Evolutionary conservation across 2,888 invertebrate species (phyloP).

Genomic region (Chaetoderma sp.): DNA sequence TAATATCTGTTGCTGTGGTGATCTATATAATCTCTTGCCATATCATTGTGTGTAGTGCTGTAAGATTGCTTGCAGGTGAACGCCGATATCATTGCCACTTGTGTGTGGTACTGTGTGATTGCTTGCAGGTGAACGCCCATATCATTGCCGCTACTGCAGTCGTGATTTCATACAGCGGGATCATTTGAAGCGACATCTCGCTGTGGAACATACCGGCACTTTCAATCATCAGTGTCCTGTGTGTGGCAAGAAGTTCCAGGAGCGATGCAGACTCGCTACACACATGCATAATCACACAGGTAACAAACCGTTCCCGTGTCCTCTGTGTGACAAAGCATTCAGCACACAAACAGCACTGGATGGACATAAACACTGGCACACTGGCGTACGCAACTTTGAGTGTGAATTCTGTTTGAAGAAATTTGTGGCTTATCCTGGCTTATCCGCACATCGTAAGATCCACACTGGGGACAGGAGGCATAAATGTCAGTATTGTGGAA

Average conservation of each 20-base stretch:
- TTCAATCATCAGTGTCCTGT: not conserved
- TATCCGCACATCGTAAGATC: slow-evolving; percentile 5
- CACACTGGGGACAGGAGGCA: not conserved
- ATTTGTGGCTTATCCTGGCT: not conserved
- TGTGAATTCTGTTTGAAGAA: slow-evolving; percentile 7
- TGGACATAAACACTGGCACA: slow-evolving; percentile 5
- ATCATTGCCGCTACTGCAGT: not conserved
- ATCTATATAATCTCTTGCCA: no score
- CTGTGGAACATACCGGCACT: not conserved
- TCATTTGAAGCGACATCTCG: slow-evolving; percentile 1
- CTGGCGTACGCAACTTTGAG: slow-evolving; percentile 2
- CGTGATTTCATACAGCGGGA: not conserved
- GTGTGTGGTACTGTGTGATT: no score
- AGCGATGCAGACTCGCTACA: not conserved
- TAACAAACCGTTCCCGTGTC: not conserved
- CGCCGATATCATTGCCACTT: not conserved
- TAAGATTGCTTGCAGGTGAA: not conserved
- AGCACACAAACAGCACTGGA: not conserved
- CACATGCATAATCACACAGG: slow-evolving; percentile 4
- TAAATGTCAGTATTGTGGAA: not conserved
- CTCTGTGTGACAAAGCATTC: not conserved
- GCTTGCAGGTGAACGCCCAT: not conserved
- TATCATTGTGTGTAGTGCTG: no score
- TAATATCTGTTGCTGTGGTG: no score
- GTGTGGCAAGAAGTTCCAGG: slow-evolving; percentile 6